phyloP scores from a whole-genome alignment of 2,888 invertebrate genomes.

The Agrypnus murinus region DNA sequence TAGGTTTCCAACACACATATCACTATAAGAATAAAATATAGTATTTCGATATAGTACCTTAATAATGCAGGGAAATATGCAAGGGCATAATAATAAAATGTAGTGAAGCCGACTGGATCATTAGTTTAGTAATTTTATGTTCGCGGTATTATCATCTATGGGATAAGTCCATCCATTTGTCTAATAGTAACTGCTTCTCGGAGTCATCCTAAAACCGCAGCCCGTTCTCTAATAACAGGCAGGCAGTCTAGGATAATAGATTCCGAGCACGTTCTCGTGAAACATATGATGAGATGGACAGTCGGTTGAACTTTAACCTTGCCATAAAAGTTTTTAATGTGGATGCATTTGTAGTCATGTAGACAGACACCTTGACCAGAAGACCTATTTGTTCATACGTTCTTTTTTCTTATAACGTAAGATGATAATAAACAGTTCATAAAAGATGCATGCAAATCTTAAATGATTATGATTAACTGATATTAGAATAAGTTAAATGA shows the following conservation, averaged over 20 bases:
- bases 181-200: too few species aligned
- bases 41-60: not conserved
- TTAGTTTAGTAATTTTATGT: slow-evolving; percentile 37
- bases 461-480: too few species aligned
- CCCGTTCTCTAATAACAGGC: not conserved
- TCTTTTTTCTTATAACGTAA: too few species aligned
- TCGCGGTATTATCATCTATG: slow-evolving; percentile 12
- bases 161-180: too few species aligned
- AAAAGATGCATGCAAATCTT: too few species aligned
- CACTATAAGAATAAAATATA: too few species aligned
- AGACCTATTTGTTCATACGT: slow-evolving; percentile 14
- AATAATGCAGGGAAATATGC: not conserved
- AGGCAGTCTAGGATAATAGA: slow-evolving; percentile 22
- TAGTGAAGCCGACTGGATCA: not conserved
- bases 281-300: slow-evolving; percentile 37
- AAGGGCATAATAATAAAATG: slow-evolving; percentile 12
- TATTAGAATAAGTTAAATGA: too few species aligned
- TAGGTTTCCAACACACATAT: too few species aligned
- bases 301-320: slow-evolving; percentile 45
- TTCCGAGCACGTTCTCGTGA: slow-evolving; percentile 46
- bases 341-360: too few species aligned
- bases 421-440: too few species aligned
- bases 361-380: slow-evolving; percentile 23
- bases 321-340: too few species aligned
- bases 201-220: too few species aligned